These are phyloP conservation scores for Lacerta agilis DNA, from an alignment of 2,797 vertebrate species.

Conservation along the genomic window DNA sequence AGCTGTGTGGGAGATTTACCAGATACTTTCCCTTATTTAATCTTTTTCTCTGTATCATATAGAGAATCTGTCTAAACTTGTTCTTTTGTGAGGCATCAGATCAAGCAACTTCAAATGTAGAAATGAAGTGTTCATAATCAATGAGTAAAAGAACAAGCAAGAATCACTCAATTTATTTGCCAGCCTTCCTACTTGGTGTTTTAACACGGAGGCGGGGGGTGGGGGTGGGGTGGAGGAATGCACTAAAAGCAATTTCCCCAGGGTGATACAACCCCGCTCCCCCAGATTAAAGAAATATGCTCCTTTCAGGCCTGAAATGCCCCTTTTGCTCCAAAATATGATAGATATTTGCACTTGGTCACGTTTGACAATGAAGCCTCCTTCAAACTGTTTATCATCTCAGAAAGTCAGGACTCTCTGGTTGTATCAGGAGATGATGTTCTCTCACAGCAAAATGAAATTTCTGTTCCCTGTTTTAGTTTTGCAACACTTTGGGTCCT, in stretches of 20 bases:
- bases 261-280: neutral
- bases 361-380: neutral
- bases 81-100: neutral
- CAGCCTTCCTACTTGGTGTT: neutral
- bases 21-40: neutral
- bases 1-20: conserved; percentile 6
- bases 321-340: neutral
- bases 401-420: neutral
- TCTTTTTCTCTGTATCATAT: neutral
- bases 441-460: neutral
- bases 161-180: conserved; percentile 5
- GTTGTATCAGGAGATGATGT: neutral
- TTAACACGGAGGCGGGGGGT: neutral
- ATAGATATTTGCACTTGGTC: conserved; percentile 4
- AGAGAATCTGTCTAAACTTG: neutral
- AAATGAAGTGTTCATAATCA: conserved; percentile 20
- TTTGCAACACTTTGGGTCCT: too few relatives aligned
- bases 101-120: neutral
- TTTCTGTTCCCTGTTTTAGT: too few relatives aligned
- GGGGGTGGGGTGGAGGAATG: neutral
- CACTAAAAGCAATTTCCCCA: neutral
- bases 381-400: neutral
- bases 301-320: neutral
- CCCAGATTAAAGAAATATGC: neutral
- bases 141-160: conserved; percentile 1